Percentiles rank a stretch among this genome's conserved stretches.
These are phyloP conservation scores for Ischnus inquisitorius DNA, from an alignment of 2,888 invertebrate genomes.

Conservation along the genomic window DNA sequence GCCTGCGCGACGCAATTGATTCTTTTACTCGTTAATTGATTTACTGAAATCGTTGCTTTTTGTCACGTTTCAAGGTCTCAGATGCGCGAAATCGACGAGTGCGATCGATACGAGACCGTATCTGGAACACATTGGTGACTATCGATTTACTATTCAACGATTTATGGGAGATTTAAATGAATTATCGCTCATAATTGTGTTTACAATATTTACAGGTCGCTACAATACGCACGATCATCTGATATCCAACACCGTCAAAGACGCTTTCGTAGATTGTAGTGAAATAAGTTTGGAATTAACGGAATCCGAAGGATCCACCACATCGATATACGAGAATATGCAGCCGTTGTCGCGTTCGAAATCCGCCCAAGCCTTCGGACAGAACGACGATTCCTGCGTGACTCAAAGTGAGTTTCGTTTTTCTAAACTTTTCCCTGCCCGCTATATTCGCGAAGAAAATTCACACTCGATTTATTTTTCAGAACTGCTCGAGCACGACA, in stretches of 20 bases:
- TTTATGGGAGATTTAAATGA: not conserved
- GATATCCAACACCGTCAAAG: slow-evolving; percentile 71
- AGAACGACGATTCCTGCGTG: slow-evolving; percentile 62
- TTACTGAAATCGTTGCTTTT: slow-evolving; percentile 60
- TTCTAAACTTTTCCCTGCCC: not conserved
- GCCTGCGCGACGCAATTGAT: slow-evolving; percentile 15
- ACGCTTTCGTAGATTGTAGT: slow-evolving; percentile 70
- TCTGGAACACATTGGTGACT: slow-evolving; percentile 71
- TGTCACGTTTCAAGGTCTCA: slow-evolving; percentile 74
- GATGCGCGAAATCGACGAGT: slow-evolving; percentile 79
- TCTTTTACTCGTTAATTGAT: not conserved
- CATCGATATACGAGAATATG: slow-evolving; percentile 76
- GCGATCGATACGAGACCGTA: slow-evolving; percentile 75
- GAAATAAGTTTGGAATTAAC: slow-evolving; percentile 72
- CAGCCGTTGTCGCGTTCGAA: slow-evolving; percentile 73
- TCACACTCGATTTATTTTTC: slow-evolving; percentile 59
- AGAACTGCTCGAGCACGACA: slow-evolving; percentile 68
- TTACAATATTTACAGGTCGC: slow-evolving; percentile 53
- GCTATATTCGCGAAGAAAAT: slow-evolving; percentile 39
- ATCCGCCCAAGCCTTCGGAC: slow-evolving; percentile 69
- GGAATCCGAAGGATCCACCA: slow-evolving; percentile 72
- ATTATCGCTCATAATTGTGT: not conserved
- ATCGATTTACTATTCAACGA: not conserved
- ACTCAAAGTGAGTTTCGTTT: slow-evolving; percentile 65
- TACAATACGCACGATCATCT: slow-evolving; percentile 76